Percentiles rank a stretch among this genome's conserved stretches.
These are phyloP conservation scores for Drosophila sulfurigaster DNA, from an alignment of 1,140 invertebrate genomes.

Conservation along the genomic window DNA sequence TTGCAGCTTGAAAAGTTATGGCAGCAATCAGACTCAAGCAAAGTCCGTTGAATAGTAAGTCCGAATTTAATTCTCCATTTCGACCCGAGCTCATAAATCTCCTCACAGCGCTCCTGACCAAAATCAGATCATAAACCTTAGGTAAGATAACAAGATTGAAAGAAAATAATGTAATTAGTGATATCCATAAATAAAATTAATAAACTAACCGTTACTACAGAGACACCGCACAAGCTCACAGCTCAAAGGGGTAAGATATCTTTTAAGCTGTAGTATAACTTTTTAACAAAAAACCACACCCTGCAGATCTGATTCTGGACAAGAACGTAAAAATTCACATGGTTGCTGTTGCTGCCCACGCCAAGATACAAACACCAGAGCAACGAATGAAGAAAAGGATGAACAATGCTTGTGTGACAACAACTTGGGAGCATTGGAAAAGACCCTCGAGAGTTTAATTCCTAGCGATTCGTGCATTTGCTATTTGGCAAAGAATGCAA, in stretches of 20 bases:
- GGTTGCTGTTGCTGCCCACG: background rate
- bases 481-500: conserved; percentile 22
- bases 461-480: conserved; percentile 46
- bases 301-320: background rate
- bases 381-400: no score
- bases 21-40: background rate
- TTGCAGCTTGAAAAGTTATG: background rate
- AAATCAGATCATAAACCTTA: background rate
- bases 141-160: conserved; percentile 2
- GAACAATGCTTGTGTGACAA: no score
- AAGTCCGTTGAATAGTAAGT: conserved; percentile 6
- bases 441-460: conserved; percentile 18
- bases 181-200: no score
- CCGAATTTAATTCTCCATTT: background rate
- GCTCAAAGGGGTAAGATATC: background rate
- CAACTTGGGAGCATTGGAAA: conserved; percentile 20
- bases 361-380: background rate
- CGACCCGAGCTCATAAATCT: no score
- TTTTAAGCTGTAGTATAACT: background rate
- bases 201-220: background rate
- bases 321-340: background rate
- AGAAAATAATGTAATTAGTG: no score
- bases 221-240: background rate
- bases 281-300: background rate
- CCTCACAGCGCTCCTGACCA: background rate